Base-by-base conservation (phyloP, 2,113 vertebrate genomes). In the Pachyramphus minor region DNA sequence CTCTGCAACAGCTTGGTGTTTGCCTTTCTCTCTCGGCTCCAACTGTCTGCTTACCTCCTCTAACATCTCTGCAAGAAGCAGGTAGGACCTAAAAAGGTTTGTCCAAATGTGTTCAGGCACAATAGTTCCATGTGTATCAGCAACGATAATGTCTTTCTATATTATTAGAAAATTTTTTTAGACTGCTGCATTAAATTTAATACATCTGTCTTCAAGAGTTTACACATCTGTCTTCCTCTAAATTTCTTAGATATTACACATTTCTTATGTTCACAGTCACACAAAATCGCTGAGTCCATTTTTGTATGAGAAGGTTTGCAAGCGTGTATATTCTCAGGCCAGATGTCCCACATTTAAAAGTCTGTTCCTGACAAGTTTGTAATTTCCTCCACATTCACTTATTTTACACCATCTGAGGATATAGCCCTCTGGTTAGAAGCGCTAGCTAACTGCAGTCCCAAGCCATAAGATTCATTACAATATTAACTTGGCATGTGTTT, bases 401-500 rank as follows among this genome's bases (percentile, higher is more conserved):
- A 35, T 67, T 93, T 88, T 90, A 60, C 85, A 37, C 52, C 64
- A 81, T 60, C 27, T 58, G 75, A 95, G 79, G 41, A 80, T 91
- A 21, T 18, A 64, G 35, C 64, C 72, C 52, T 80, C 45, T 90
- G 87, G 84, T 56, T 94, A 88, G 47, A 74, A 77, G 21, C 66
- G 62, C 87, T 56, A 90, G 24, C 39, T 84, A 86, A 77, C 67
- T 86, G 75, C 52, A 39, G 22, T 84, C 90, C 82, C 79, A 92
- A 90, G 60, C 44, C 73, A 72, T 94, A 94, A 93, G 94, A 88
- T 77, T 79, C 72, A 86, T 96, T 92, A 90, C 85, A 84, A 67
- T 94, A 94, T 95, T 95, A 80, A 78, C 90, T 94, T 97, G 95
- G 95, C 88, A 90, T 68, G 72, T 94, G 82, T 83, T 94, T 87